These are phyloP conservation scores for Pterostichus madidus DNA, from an alignment of 2,888 invertebrate genomes.

Conservation along the genomic window DNA sequence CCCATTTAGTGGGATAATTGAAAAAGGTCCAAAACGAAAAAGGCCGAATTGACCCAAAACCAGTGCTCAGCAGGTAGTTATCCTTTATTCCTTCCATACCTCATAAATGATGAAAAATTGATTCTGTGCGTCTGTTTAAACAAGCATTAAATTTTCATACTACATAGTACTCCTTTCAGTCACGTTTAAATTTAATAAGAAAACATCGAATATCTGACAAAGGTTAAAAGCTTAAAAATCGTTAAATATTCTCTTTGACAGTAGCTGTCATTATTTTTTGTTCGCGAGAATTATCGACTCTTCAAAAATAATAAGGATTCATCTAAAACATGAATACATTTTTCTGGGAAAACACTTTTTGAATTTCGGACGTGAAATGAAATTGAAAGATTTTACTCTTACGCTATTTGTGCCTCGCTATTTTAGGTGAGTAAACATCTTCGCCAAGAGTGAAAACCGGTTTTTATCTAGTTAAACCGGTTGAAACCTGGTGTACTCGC, in stretches of 20 bases:
- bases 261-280: constrained; percentile 15
- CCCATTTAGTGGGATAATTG: neutral
- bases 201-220: constrained; percentile 31
- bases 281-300: neutral
- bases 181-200: constrained; percentile 40
- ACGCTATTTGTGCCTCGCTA: too few relatives aligned
- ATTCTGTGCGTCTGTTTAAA: constrained; percentile 3
- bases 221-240: constrained; percentile 35
- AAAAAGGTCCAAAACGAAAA: neutral
- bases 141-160: neutral
- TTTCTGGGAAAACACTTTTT: constrained; percentile 11
- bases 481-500: too few relatives aligned
- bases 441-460: too few relatives aligned
- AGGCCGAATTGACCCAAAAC: neutral
- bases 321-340: constrained; percentile 16
- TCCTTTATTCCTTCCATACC: neutral
- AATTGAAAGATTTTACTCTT: too few relatives aligned
- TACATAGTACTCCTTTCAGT: neutral
- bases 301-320: constrained; percentile 21
- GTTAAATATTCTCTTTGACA: constrained; percentile 27
- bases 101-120: constrained; percentile 36
- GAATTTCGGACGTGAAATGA: too few relatives aligned
- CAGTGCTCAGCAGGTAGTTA: neutral
- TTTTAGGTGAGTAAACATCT: too few relatives aligned
- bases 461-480: too few relatives aligned